Conservation (phyloP, 2,888 invertebrate species). For the Ramazzottius varieornatus region DNA sequence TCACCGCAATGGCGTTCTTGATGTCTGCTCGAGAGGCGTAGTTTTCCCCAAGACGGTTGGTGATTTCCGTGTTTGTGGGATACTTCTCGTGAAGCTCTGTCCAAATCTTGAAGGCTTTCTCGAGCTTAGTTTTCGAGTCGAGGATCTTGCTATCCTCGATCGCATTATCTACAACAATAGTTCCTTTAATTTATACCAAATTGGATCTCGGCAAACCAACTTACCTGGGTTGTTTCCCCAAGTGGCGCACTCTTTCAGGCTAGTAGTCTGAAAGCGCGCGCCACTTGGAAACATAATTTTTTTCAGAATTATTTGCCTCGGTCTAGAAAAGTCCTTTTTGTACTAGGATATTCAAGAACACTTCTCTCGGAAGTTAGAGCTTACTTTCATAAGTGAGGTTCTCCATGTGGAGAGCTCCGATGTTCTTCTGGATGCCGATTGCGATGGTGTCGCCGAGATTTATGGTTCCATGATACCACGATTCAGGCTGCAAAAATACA, state of each 20-base stretch:
- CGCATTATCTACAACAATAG: background rate
- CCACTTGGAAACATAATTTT: too few species aligned
- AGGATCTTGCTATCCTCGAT: background rate
- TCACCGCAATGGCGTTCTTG: background rate
- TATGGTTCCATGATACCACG: background rate
- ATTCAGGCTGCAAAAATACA: conserved; percentile 1
- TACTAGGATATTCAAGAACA: too few species aligned
- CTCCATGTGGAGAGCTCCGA: background rate
- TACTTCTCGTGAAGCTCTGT: background rate
- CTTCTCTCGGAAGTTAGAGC: too few species aligned
- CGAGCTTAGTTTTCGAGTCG: background rate
- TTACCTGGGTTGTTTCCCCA: too few species aligned
- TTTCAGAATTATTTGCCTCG: too few species aligned
- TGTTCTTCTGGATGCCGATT: conserved; percentile 1
- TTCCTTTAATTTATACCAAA: too few species aligned
- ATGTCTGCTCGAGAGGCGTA: background rate
- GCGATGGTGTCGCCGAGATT: conserved; percentile 1
- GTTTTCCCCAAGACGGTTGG: background rate
- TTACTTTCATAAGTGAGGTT: conserved; percentile 1
- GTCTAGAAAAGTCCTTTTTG: too few species aligned
- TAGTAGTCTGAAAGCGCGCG: too few species aligned
- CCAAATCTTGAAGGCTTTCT: background rate
- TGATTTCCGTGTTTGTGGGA: background rate
- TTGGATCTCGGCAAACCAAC: too few species aligned
- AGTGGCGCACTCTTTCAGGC: too few species aligned